phyloP scores from a whole-genome alignment of 2,113 vertebrate species.

The Anolis carolinensis region DNA sequence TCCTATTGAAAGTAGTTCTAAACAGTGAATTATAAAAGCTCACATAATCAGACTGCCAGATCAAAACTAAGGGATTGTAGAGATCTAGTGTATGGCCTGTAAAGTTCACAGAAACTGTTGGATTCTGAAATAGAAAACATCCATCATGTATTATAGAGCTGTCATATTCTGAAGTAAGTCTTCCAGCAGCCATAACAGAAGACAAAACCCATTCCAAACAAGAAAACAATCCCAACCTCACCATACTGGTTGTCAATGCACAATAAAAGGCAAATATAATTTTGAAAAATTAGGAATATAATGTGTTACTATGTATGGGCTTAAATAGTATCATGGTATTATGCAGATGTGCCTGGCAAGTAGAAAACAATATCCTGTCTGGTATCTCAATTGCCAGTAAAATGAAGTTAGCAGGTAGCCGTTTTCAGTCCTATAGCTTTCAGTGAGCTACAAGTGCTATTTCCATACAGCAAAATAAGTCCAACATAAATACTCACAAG shows the following conservation, averaged over 20 bases:
- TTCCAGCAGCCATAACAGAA: background rate
- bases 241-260: background rate
- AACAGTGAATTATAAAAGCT: background rate
- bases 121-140: conserved; percentile 27
- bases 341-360: background rate
- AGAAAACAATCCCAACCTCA: background rate
- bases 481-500: too few relatives aligned
- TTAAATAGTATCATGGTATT: background rate
- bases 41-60: background rate
- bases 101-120: conserved; percentile 9
- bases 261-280: background rate
- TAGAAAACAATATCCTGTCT: background rate
- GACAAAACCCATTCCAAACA: conserved; percentile 16
- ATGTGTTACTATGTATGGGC: background rate
- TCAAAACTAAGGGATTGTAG: background rate
- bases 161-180: conserved; percentile 17
- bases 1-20: background rate
- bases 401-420: background rate
- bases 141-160: background rate
- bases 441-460: background rate
- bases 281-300: background rate
- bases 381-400: too few relatives aligned
- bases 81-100: background rate
- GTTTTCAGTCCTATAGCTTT: background rate
- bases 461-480: background rate